Conservation (phyloP, 2,888 invertebrate species). For the Apamea crenata region DNA sequence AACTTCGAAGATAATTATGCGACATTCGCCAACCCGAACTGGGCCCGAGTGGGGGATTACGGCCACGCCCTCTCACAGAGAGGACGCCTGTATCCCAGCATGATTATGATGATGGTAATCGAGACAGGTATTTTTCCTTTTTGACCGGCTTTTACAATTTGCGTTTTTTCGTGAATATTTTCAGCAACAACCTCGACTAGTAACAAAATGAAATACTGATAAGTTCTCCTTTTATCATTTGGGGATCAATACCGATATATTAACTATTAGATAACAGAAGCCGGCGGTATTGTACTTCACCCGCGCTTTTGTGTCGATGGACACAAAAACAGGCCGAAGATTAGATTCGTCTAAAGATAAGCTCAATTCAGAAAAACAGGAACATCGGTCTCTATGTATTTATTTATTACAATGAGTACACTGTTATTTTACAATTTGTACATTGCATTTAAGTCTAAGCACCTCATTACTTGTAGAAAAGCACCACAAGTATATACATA, state of each 20-base stretch:
- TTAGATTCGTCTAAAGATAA: not conserved
- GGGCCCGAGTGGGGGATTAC: no score
- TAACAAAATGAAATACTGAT: not conserved
- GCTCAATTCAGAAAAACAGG: not conserved
- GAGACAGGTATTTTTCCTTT: not conserved
- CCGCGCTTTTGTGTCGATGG: not conserved
- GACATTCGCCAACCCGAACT: no score
- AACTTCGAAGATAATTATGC: no score
- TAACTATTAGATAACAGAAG: not conserved
- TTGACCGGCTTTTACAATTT: not conserved
- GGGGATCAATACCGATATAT: constrained; percentile 4
- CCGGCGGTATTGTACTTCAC: not conserved
- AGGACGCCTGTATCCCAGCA: no score
- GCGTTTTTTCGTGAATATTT: not conserved
- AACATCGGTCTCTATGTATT: not conserved
- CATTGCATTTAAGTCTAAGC: no score
- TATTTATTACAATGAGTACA: not conserved
- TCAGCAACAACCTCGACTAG: not conserved
- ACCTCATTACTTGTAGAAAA: no score
- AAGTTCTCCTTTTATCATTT: not conserved
- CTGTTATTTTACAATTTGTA: no score
- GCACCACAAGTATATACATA: no score
- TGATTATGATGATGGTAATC: not conserved
- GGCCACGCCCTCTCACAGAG: no score
- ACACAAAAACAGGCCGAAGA: not conserved